phyloP scores from a whole-genome alignment of 2,888 invertebrate genomes.

The Cremastobaeus sp. region DNA sequence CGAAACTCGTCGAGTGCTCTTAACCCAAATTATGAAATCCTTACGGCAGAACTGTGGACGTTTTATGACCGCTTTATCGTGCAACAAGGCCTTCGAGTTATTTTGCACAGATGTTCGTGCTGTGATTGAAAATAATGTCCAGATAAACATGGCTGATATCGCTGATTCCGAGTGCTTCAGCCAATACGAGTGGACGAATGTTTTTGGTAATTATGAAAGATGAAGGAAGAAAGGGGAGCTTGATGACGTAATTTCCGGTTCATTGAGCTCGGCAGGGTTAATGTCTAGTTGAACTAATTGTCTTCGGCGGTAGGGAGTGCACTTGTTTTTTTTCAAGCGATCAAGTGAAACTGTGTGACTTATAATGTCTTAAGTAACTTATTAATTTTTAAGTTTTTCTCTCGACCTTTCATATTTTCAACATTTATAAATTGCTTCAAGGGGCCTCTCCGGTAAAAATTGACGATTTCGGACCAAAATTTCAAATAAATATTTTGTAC shows the following conservation, averaged over 20 bases:
- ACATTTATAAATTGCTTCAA: too few species aligned
- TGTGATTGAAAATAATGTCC: too few species aligned
- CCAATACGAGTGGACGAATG: neutral
- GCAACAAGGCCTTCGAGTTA: too few species aligned
- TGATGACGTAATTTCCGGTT: slow-evolving; percentile 70
- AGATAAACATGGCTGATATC: too few species aligned
- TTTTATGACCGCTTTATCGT: slow-evolving; percentile 19
- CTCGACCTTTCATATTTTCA: too few species aligned
- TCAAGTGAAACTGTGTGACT: slow-evolving; percentile 39
- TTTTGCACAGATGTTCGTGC: too few species aligned
- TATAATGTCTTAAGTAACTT: slow-evolving; percentile 9
- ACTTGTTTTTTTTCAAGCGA: slow-evolving; percentile 41
- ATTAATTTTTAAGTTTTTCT: too few species aligned
- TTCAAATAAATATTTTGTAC: too few species aligned
- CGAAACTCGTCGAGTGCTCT: too few species aligned
- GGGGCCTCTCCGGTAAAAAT: too few species aligned
- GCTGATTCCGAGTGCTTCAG: too few species aligned
- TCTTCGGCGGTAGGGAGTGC: slow-evolving; percentile 35
- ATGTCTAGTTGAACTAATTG: slow-evolving; percentile 66
- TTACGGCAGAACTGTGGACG: slow-evolving; percentile 8
- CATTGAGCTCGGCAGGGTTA: slow-evolving; percentile 68
- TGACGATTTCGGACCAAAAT: neutral
- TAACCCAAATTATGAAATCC: slow-evolving; percentile 44
- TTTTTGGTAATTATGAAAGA: slow-evolving; percentile 35
- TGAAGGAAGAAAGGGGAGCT: slow-evolving; percentile 7